phyloP scores from a whole-genome alignment of 2,113 vertebrate species.

The Herpailurus yagouaroundi region DNA sequence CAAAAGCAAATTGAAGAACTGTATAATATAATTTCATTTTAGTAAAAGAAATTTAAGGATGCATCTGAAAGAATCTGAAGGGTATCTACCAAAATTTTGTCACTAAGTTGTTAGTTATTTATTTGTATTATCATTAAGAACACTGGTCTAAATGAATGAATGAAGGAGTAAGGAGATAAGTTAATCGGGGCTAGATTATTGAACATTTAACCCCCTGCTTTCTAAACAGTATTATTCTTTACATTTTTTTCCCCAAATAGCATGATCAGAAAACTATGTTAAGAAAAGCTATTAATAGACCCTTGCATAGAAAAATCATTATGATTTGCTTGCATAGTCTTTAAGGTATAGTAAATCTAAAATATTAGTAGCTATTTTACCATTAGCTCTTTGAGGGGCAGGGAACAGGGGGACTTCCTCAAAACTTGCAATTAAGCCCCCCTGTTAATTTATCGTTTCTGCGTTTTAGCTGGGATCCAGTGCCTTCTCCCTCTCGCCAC shows the following conservation, averaged over 20 bases:
- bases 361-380: not conserved
- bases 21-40: not conserved
- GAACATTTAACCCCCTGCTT: not conserved
- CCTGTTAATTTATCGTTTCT: not conserved
- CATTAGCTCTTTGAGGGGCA: not conserved
- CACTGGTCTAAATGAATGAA: not conserved
- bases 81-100: not conserved
- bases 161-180: not conserved
- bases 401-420: not conserved
- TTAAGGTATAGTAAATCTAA: not conserved
- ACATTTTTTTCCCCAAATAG: not conserved
- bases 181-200: not conserved
- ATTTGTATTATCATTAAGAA: not conserved
- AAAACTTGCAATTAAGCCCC: not conserved
- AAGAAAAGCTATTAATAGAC: not conserved
- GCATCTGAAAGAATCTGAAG: not conserved
- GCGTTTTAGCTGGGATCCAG: not conserved
- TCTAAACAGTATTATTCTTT: not conserved
- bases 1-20: not conserved
- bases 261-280: not conserved
- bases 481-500: not conserved
- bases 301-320: not conserved
- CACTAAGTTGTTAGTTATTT: not conserved
- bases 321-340: not conserved
- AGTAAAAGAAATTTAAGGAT: not conserved